Evolutionary conservation across 2,888 invertebrate genomes (phyloP).

Genomic region (Eristalis tenax): DNA sequence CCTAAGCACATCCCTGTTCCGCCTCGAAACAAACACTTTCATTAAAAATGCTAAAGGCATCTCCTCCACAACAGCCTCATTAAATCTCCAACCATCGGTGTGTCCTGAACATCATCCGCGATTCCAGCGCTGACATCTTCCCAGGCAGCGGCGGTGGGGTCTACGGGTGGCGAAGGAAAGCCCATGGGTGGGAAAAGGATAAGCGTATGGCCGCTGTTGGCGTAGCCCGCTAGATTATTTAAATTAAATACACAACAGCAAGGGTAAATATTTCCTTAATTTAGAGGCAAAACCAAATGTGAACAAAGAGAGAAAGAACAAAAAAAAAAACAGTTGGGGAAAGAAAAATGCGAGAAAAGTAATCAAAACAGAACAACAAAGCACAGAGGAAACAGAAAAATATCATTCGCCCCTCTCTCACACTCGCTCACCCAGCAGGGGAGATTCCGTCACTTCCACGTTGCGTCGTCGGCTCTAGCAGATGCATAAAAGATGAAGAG

Average conservation of each 20-base stretch:
- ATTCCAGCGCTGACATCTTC: background rate
- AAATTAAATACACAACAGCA: slow-evolving; percentile 56
- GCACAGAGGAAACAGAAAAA: background rate
- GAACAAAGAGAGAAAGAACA: slow-evolving; percentile 7
- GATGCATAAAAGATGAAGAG: slow-evolving; percentile 55
- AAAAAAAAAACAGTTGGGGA: background rate
- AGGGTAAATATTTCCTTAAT: slow-evolving; percentile 54
- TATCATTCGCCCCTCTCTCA: slow-evolving; percentile 1
- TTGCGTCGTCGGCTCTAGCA: no score
- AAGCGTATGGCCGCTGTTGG: background rate
- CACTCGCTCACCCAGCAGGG: background rate
- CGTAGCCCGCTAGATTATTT: slow-evolving; percentile 45
- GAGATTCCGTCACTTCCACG: background rate
- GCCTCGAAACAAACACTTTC: slow-evolving; percentile 35
- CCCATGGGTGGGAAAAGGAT: slow-evolving; percentile 8
- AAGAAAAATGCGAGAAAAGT: slow-evolving; percentile 21
- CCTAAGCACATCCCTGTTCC: background rate
- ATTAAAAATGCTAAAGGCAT: slow-evolving; percentile 51
- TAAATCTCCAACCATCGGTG: slow-evolving; percentile 33
- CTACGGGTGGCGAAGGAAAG: background rate
- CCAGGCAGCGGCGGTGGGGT: background rate
- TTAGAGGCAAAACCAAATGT: slow-evolving; percentile 38
- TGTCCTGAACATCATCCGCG: background rate
- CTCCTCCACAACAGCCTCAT: slow-evolving; percentile 49
- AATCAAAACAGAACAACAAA: background rate